Conservation (phyloP, 2,888 invertebrate species). For the Sialis lutaria region DNA sequence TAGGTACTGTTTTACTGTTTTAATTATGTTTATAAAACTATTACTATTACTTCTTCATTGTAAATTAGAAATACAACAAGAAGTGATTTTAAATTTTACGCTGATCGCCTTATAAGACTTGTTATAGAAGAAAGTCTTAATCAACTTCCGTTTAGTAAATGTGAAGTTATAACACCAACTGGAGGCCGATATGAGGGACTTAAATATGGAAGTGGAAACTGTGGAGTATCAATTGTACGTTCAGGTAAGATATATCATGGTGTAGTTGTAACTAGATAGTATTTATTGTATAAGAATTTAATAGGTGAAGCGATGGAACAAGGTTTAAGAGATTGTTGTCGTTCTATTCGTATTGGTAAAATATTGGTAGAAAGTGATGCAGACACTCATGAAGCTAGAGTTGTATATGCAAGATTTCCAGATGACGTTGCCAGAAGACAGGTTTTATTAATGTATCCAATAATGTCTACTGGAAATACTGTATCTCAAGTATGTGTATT, state of each 20-base stretch:
- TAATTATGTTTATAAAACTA: background rate
- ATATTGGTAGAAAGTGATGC: constrained; percentile 93
- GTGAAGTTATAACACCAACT: constrained; percentile 85
- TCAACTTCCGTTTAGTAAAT: constrained; percentile 84
- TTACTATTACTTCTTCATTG: background rate
- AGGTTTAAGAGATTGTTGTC: constrained; percentile 87
- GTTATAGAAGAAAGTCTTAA: constrained; percentile 98
- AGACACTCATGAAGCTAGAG: constrained; percentile 90
- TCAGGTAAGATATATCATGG: constrained; percentile 38
- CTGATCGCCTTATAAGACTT: constrained; percentile 88
- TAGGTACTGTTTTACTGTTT: constrained; percentile 37
- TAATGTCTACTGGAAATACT: constrained; percentile 97
- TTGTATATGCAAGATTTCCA: constrained; percentile 95
- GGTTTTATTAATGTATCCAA: constrained; percentile 94
- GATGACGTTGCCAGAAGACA: constrained; percentile 80
- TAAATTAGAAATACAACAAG: constrained; percentile 65
- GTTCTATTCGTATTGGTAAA: constrained; percentile 96
- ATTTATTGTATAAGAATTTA: constrained; percentile 11
- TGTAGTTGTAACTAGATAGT: background rate
- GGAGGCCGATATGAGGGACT: constrained; percentile 81
- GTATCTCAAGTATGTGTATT: constrained; percentile 59
- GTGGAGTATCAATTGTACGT: constrained; percentile 92
- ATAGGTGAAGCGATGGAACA: constrained; percentile 31
- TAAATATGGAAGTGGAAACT: constrained; percentile 92
- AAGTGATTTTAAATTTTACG: constrained; percentile 97